A percentile compares a stretch with the other conserved stretches of the same genome.
These are phyloP conservation scores for Alces alces DNA, from an alignment of 2,113 vertebrate genomes.

Conservation along the genomic window DNA sequence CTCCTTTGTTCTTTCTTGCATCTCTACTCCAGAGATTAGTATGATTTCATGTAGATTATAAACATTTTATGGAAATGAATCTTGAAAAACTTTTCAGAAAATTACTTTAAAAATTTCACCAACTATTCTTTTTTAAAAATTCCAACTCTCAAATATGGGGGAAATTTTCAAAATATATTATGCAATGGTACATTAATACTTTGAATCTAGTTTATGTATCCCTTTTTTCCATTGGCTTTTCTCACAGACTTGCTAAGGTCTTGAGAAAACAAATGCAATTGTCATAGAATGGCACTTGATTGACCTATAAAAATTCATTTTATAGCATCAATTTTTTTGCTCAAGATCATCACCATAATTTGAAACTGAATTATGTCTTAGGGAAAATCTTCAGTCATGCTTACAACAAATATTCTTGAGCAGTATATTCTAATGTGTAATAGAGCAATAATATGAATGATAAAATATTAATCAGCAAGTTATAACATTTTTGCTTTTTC, in stretches of 20 bases:
- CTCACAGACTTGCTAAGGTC: background rate
- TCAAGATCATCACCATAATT: background rate
- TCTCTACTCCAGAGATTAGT: background rate
- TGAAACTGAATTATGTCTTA: background rate
- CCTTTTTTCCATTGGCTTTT: background rate
- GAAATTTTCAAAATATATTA: background rate
- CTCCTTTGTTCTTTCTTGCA: background rate
- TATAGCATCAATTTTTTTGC: background rate
- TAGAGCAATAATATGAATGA: background rate
- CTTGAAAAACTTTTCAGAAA: constrained; percentile 18
- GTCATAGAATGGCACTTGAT: background rate
- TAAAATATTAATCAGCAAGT: constrained; percentile 1
- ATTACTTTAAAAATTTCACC: background rate
- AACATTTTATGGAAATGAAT: background rate
- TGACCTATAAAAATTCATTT: background rate
- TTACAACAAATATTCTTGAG: constrained; percentile 5
- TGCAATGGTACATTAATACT: background rate
- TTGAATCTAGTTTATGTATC: background rate
- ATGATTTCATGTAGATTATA: background rate
- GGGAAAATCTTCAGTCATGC: background rate
- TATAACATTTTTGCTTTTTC: background rate
- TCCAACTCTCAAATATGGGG: background rate
- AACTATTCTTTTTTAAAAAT: background rate
- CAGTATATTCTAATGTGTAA: background rate
- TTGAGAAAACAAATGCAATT: background rate